Conservation (phyloP, 2,888 invertebrate species). For the Polymixis lichenea region DNA sequence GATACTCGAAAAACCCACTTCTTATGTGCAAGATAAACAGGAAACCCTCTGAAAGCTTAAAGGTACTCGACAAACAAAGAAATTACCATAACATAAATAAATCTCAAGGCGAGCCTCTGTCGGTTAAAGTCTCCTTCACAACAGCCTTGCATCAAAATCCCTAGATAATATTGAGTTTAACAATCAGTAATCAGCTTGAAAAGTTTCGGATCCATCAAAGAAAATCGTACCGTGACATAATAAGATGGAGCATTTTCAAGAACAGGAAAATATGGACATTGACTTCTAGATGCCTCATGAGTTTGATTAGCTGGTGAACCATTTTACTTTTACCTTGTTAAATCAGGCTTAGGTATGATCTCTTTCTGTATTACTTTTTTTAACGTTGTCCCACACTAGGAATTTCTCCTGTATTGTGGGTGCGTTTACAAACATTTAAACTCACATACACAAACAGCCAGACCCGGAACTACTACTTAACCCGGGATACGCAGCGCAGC, state of each 20-base stretch:
- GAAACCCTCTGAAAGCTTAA: slow-evolving; percentile 17
- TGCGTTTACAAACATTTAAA: too few species aligned
- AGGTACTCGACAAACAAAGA: slow-evolving; percentile 32
- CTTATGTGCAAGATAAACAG: not conserved
- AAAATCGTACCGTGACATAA: not conserved
- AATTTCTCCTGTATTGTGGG: too few species aligned
- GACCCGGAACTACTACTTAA: too few species aligned
- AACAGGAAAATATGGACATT: not conserved
- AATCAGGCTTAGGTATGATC: not conserved
- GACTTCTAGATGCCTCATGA: not conserved
- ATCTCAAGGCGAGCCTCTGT: not conserved
- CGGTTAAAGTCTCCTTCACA: not conserved
- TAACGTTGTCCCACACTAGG: too few species aligned
- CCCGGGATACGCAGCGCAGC: too few species aligned
- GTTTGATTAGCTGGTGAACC: not conserved
- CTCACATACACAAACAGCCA: too few species aligned
- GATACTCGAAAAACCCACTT: not conserved
- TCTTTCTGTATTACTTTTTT: too few species aligned
- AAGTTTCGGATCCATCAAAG: slow-evolving; percentile 14
- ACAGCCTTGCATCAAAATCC: slow-evolving; percentile 10
- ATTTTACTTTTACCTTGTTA: not conserved
- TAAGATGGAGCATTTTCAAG: too few species aligned
- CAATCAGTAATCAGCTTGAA: slow-evolving; percentile 23
- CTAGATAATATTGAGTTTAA: slow-evolving; percentile 16
- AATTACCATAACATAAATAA: slow-evolving; percentile 41